Evolutionary conservation across 2,888 invertebrate species (phyloP).

Genomic region (Thecocarcelia acutangulata): DNA sequence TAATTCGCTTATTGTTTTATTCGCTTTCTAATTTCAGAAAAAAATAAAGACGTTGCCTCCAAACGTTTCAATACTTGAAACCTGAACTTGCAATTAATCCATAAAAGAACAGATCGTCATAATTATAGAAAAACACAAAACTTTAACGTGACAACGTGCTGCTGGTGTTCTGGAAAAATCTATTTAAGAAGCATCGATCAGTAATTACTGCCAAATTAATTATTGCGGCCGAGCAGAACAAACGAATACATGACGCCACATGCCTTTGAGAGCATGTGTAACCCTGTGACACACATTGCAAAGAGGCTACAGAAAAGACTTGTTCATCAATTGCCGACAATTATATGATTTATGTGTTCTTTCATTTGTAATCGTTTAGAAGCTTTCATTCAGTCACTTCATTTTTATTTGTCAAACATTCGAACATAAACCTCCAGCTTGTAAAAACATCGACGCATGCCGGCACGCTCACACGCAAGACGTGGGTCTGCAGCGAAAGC

Average conservation of each 20-base stretch:
- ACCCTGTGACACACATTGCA: conserved; percentile 65
- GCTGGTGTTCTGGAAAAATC: background rate
- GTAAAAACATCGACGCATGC: conserved; percentile 50
- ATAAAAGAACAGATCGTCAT: background rate
- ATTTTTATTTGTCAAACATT: conserved; percentile 45
- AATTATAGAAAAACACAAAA: background rate
- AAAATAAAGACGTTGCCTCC: conserved; percentile 3
- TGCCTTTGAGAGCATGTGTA: conserved; percentile 51
- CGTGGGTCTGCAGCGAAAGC: background rate
- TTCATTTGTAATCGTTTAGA: conserved; percentile 20
- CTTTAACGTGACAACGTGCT: conserved; percentile 18
- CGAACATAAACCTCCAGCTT: conserved; percentile 58
- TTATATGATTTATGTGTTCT: conserved; percentile 36
- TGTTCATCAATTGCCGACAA: conserved; percentile 6
- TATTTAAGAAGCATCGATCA: background rate
- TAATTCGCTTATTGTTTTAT: background rate
- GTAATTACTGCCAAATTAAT: conserved; percentile 15
- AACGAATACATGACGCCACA: conserved; percentile 28
- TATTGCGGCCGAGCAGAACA: background rate
- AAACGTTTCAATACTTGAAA: background rate
- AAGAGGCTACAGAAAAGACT: background rate
- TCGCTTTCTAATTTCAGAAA: conserved; percentile 28
- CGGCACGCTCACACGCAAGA: conserved; percentile 40
- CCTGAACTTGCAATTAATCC: background rate
- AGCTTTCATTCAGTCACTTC: conserved; percentile 19